phyloP scores from a whole-genome alignment of 2,797 vertebrate genomes.

The Pseudocheirus occidentalis region DNA sequence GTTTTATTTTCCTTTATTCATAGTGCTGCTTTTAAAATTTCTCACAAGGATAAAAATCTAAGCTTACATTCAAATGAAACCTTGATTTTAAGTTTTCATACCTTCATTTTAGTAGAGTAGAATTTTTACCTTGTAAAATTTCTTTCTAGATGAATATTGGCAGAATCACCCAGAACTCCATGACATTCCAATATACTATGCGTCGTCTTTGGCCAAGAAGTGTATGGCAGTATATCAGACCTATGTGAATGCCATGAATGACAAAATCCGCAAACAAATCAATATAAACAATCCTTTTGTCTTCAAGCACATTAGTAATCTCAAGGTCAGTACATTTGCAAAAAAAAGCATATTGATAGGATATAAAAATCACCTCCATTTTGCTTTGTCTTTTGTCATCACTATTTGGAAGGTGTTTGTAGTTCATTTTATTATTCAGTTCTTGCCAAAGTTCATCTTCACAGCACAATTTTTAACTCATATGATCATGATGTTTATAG shows the following conservation, averaged over 20 bases:
- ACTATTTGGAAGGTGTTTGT: accelerated
- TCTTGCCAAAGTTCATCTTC: background rate
- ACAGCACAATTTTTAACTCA: background rate
- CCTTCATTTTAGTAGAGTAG: background rate
- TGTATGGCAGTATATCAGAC: slow-evolving; percentile 99
- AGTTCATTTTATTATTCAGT: accelerated
- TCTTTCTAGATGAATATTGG: slow-evolving; percentile 92
- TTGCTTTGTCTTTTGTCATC: background rate
- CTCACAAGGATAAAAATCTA: background rate
- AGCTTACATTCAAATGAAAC: background rate
- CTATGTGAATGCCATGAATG: slow-evolving; percentile 97
- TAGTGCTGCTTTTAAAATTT: background rate
- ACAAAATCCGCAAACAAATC: slow-evolving; percentile 99
- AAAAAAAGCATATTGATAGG: accelerated
- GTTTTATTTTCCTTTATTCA: background rate
- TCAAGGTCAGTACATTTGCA: slow-evolving; percentile 88
- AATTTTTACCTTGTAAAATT: background rate
- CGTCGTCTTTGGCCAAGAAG: slow-evolving; percentile 97
- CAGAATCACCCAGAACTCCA: slow-evolving; percentile 98
- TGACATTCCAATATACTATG: slow-evolving; percentile 97
- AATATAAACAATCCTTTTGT: slow-evolving; percentile 99
- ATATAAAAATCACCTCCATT: background rate
- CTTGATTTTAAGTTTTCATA: background rate
- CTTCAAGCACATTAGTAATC: slow-evolving; percentile 98
- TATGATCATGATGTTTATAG: background rate